phyloP scores from a whole-genome alignment of 2,888 invertebrate species.

The Cephus rjabovi region DNA sequence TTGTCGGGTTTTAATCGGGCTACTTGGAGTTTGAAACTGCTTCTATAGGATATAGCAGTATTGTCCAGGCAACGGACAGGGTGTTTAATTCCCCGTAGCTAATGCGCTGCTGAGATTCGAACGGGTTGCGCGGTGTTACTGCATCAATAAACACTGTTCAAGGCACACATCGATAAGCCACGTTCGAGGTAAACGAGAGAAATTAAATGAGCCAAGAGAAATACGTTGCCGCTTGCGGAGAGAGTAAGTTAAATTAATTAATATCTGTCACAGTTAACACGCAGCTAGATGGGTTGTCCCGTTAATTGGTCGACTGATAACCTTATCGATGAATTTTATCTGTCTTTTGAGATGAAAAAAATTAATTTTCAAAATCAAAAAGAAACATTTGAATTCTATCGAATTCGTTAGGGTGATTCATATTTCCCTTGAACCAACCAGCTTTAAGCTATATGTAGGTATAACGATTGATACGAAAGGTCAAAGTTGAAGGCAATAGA shows the following conservation, averaged over 20 bases:
- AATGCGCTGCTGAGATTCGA: not conserved
- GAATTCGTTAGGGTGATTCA: not conserved
- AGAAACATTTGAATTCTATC: not conserved
- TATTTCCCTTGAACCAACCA: not conserved
- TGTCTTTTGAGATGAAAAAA: not conserved
- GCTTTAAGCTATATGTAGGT: not conserved
- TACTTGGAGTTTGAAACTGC: not conserved
- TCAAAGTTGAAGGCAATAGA: not conserved
- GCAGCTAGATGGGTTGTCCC: not conserved
- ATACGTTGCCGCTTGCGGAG: not conserved
- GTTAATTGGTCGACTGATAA: not conserved
- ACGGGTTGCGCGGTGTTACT: not conserved
- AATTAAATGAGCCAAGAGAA: not conserved
- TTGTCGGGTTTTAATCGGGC: not conserved
- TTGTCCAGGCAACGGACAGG: constrained; percentile 1
- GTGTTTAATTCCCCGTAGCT: constrained; percentile 2
- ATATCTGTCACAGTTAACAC: not conserved
- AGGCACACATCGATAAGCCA: not conserved
- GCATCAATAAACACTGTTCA: not conserved
- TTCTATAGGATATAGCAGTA: not conserved
- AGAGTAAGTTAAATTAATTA: not conserved
- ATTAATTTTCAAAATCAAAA: not conserved
- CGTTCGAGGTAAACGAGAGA: constrained; percentile 3
- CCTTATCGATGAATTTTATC: not conserved
- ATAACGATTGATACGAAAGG: not conserved